Percentiles rank a stretch among this genome's conserved stretches.
Conservation (phyloP, 2,113 vertebrate species). For the Phoxinus phoxinus region DNA sequence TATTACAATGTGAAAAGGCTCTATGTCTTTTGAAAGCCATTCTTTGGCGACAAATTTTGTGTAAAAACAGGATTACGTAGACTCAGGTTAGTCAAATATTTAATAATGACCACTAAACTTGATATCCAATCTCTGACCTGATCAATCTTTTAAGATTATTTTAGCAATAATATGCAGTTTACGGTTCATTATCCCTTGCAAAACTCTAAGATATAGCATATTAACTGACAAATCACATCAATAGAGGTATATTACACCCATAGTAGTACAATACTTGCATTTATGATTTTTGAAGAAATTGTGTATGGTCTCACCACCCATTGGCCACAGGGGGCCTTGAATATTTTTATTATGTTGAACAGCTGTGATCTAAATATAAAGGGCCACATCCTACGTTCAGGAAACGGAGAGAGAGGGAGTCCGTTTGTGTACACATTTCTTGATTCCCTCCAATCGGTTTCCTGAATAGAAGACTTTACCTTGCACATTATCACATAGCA, state of each 20-base stretch:
- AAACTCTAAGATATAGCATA: neutral
- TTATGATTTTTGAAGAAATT: conserved; percentile 4
- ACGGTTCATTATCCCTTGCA: neutral
- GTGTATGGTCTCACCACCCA: conserved; percentile 45
- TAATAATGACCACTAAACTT: neutral
- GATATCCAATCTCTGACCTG: neutral
- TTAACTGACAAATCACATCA: neutral
- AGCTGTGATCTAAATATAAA: conserved; percentile 79
- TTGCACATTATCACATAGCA: conserved; percentile 1
- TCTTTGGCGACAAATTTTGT: neutral
- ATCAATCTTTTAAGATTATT: no score
- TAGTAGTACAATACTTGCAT: neutral
- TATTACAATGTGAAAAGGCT: no score
- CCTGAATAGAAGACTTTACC: conserved; percentile 50
- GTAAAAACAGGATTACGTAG: neutral
- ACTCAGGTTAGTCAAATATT: no score
- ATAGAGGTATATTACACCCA: neutral
- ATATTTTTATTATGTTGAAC: conserved; percentile 69
- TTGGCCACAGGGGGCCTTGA: conserved; percentile 63
- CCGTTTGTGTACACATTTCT: conserved; percentile 28
- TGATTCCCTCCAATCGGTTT: conserved; percentile 61
- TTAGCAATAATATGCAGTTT: neutral
- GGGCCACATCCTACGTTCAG: conserved; percentile 72
- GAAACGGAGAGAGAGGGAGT: conserved; percentile 66
- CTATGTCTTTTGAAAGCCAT: neutral